A percentile compares a stretch with the other conserved stretches of the same genome.
phyloP scores from a whole-genome alignment of 2,113 vertebrate species.

The Gallinago media region DNA sequence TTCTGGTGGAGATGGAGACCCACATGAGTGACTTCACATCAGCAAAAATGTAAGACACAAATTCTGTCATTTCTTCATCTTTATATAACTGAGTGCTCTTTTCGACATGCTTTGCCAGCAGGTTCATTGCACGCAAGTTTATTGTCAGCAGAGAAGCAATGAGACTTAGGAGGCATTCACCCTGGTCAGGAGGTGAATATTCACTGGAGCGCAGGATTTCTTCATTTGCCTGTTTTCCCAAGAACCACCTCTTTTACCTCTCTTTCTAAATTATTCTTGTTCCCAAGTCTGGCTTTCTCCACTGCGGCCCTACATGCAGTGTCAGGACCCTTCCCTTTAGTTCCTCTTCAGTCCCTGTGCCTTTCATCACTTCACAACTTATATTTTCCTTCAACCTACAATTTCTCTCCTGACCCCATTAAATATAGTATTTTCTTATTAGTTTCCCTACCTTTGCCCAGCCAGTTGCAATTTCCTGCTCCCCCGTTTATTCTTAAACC shows the following conservation, averaged over 20 bases:
- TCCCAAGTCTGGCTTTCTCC: background rate
- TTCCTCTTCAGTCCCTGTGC: background rate
- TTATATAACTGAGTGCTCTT: background rate
- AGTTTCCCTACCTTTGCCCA: background rate
- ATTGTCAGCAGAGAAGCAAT: background rate
- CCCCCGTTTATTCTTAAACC: background rate
- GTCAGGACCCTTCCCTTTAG: background rate
- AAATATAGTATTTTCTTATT: background rate
- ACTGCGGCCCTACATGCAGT: background rate
- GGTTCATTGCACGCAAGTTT: fast-evolving
- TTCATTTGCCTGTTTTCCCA: background rate
- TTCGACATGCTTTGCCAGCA: background rate
- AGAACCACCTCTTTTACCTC: background rate
- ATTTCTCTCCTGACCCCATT: background rate
- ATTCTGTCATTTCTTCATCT: background rate
- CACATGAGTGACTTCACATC: background rate
- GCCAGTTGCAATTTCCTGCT: background rate
- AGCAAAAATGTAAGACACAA: background rate
- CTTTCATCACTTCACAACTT: background rate
- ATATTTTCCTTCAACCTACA: background rate
- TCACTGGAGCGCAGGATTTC: background rate
- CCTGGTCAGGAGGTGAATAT: background rate
- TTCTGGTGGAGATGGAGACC: background rate
- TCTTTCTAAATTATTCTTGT: background rate
- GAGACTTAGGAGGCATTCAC: background rate